Conservation (phyloP, 2,888 invertebrate species). For the Lucinisca nassula region DNA sequence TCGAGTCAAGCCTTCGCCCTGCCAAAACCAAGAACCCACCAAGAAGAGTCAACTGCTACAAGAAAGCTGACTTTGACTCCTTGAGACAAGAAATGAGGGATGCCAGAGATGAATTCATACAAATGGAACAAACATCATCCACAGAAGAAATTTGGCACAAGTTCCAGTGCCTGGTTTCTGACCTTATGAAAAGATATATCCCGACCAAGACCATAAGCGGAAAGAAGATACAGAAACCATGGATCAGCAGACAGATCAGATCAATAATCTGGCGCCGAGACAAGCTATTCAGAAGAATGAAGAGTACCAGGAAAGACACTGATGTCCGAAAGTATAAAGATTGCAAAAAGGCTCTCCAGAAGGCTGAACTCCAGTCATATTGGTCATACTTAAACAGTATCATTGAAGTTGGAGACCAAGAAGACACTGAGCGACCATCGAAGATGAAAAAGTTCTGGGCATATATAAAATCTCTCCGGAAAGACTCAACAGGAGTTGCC, state of each 20-base stretch:
- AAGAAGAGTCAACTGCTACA: no score
- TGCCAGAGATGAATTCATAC: not conserved
- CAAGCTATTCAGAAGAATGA: not conserved
- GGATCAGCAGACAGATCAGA: not conserved
- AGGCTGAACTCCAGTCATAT: not conserved
- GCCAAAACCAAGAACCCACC: not conserved
- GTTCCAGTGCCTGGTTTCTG: not conserved
- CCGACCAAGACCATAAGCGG: conserved; percentile 20
- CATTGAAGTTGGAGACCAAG: not conserved
- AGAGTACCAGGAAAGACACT: not conserved
- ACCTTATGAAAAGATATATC: conserved; percentile 7
- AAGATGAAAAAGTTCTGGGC: not conserved
- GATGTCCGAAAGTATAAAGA: not conserved
- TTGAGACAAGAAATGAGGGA: not conserved
- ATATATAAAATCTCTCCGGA: not conserved
- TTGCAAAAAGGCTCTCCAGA: not conserved
- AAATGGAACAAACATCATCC: not conserved
- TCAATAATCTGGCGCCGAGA: not conserved
- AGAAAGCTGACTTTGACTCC: not conserved
- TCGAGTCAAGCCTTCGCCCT: not conserved
- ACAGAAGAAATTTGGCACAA: not conserved
- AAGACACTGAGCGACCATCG: not conserved
- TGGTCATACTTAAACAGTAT: not conserved
- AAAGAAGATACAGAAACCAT: conserved; percentile 24
- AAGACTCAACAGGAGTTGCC: not conserved